phyloP scores from a whole-genome alignment of 2,113 vertebrate species.

The Lophura nycthemera region DNA sequence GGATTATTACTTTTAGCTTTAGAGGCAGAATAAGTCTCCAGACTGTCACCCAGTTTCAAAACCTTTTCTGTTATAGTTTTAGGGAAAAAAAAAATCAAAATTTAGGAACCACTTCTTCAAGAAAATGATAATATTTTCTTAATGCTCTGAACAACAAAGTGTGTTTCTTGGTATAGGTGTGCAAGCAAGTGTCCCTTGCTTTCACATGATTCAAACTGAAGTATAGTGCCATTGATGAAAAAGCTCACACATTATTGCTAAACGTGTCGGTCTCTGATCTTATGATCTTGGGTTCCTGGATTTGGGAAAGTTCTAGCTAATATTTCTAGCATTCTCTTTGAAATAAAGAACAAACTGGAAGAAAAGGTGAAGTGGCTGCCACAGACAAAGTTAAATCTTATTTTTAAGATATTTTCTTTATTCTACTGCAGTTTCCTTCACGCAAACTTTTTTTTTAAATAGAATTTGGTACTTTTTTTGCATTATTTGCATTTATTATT shows the following conservation, averaged over 20 bases:
- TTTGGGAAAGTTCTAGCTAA: neutral
- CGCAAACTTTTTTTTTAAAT: neutral
- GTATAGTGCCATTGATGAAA: neutral
- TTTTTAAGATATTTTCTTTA: neutral
- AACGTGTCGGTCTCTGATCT: neutral
- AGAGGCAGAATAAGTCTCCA: neutral
- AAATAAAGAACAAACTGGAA: neutral
- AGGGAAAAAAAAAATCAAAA: neutral
- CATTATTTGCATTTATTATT: conserved; percentile 29
- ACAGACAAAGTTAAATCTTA: neutral
- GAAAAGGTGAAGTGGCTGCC: neutral
- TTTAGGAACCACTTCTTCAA: neutral
- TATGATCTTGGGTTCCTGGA: neutral
- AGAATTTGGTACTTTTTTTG: neutral
- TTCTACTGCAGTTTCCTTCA: neutral
- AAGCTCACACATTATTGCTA: neutral
- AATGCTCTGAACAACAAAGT: neutral
- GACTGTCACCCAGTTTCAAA: neutral
- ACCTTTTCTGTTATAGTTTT: neutral
- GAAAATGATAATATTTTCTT: neutral
- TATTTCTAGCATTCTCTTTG: neutral
- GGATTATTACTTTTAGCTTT: neutral
- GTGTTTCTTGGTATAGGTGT: neutral
- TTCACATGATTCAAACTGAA: neutral
- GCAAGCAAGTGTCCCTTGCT: neutral